Conservation (phyloP, 1,140 invertebrate genomes). For the Megalopta genalis region DNA sequence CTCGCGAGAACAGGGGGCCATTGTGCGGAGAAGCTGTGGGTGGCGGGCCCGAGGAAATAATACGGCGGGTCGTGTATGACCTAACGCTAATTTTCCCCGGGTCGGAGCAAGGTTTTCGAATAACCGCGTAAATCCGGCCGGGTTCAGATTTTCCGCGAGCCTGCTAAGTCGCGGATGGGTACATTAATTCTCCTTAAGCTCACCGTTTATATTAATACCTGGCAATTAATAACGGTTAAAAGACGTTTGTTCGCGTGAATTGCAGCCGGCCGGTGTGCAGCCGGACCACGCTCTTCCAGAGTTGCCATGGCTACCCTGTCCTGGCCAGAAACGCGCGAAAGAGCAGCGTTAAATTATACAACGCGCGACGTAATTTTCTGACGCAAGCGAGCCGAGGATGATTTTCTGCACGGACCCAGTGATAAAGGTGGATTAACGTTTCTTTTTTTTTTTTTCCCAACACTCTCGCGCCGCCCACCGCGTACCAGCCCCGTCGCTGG, state of each 20-base stretch:
- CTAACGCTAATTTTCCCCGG: conserved; percentile 55
- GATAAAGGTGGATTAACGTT: neutral
- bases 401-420: neutral
- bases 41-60: conserved; percentile 45
- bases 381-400: neutral
- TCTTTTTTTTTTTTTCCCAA: no score
- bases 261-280: conserved; percentile 31
- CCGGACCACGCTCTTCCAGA: conserved; percentile 5
- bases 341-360: conserved; percentile 68
- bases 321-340: neutral
- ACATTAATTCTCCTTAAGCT: conserved; percentile 74
- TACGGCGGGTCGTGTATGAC: conserved; percentile 51
- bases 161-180: conserved; percentile 58
- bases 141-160: conserved; percentile 51
- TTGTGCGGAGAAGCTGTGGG: conserved; percentile 23
- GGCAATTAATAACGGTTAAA: conserved; percentile 75
- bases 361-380: conserved; percentile 36
- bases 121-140: conserved; percentile 46
- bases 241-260: conserved; percentile 62
- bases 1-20: conserved; percentile 17
- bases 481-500: no score
- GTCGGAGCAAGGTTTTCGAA: conserved; percentile 35
- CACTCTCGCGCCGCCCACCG: no score
- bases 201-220: conserved; percentile 73
- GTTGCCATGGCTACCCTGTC: conserved; percentile 6